These are phyloP conservation scores for Polypedilum vanderplanki DNA, from an alignment of 1,140 invertebrate genomes.

Conservation along the genomic window DNA sequence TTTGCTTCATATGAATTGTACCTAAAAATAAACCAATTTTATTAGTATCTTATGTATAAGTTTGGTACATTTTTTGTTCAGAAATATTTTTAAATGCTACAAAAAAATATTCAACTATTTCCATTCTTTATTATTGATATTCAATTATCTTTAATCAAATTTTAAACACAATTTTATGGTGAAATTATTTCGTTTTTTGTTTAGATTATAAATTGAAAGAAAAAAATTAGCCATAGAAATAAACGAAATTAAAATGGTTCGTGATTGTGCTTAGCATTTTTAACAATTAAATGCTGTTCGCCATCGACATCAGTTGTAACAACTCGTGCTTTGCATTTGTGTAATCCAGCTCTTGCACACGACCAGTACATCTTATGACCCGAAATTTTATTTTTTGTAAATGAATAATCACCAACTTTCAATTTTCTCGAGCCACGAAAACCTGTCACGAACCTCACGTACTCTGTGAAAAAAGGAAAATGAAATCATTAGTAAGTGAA, in stretches of 20 bases:
- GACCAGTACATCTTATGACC: constrained; percentile 43
- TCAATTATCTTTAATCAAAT: too few species aligned
- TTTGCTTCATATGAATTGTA: too few species aligned
- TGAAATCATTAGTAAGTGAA: not conserved
- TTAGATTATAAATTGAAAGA: too few species aligned
- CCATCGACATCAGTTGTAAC: constrained; percentile 38
- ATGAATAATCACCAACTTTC: constrained; percentile 41
- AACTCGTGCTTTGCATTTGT: constrained; percentile 43
- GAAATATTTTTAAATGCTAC: too few species aligned
- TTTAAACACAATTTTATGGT: too few species aligned
- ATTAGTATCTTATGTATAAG: too few species aligned
- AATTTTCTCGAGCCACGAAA: constrained; percentile 43
- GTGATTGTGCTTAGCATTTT: constrained; percentile 42
- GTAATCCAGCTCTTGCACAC: constrained; percentile 41
- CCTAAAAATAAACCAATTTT: too few species aligned
- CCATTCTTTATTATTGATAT: too few species aligned
- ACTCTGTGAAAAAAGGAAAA: constrained; percentile 31
- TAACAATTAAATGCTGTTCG: constrained; percentile 39
- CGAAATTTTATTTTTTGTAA: constrained; percentile 41
- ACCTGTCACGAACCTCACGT: constrained; percentile 41
- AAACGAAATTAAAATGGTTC: constrained; percentile 39
- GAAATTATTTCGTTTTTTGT: too few species aligned
- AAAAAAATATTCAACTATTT: too few species aligned
- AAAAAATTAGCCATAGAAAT: too few species aligned
- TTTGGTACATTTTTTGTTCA: too few species aligned